These are phyloP conservation scores for Hyperoodon ampullatus DNA, from an alignment of 2,113 vertebrate genomes.

Conservation along the genomic window DNA sequence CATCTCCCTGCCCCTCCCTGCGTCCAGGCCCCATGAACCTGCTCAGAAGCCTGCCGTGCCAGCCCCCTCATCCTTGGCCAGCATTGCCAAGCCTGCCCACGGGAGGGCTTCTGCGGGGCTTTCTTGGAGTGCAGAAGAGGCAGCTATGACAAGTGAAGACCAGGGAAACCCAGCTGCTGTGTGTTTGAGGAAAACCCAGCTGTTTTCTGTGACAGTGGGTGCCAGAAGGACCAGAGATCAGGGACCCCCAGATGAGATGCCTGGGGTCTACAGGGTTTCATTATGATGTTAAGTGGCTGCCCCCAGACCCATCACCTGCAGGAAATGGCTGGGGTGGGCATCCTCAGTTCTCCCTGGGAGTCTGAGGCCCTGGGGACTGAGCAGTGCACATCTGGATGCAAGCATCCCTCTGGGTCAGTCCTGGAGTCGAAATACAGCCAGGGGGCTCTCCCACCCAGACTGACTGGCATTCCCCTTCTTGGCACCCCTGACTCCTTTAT, in stretches of 20 bases:
- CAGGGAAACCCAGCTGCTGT: constrained; percentile 46
- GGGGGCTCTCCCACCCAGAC: neutral
- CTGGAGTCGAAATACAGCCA: neutral
- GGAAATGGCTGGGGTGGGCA: neutral
- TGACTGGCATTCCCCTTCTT: neutral
- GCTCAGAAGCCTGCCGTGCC: neutral
- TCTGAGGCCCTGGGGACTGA: neutral
- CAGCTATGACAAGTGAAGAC: constrained; percentile 36
- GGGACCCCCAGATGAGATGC: neutral
- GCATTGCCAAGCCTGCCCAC: constrained; percentile 52
- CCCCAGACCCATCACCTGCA: neutral
- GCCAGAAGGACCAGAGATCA: neutral
- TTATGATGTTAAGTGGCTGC: neutral
- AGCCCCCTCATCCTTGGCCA: neutral
- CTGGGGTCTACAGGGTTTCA: neutral
- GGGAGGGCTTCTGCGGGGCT: constrained; percentile 61
- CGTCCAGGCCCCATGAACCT: neutral
- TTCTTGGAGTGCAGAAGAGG: constrained; percentile 47
- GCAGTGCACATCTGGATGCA: neutral
- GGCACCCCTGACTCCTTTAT: neutral
- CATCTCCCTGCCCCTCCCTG: neutral
- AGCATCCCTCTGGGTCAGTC: neutral
- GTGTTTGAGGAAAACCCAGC: constrained; percentile 47
- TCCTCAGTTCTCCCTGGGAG: neutral
- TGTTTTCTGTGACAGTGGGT: neutral